phyloP scores from a whole-genome alignment of 2,797 vertebrate genomes.

The Cynopterus sphinx region DNA sequence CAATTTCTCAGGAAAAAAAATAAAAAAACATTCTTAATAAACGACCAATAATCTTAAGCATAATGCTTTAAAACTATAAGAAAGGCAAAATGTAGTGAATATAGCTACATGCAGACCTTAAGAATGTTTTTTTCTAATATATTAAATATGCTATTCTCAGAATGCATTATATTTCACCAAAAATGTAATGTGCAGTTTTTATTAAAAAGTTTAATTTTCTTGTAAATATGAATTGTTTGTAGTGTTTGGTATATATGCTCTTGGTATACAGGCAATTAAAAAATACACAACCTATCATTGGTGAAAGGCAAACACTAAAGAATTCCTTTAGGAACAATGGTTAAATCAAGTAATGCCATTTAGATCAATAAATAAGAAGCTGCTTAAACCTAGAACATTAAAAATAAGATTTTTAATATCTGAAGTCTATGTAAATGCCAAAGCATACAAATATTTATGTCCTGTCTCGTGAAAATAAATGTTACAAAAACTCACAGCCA shows the following conservation, averaged over 20 bases:
- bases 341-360: slow-evolving; percentile 70
- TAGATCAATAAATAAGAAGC: slow-evolving; percentile 76
- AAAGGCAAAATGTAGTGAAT: slow-evolving; percentile 80
- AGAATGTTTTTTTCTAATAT: slow-evolving; percentile 75
- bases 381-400: slow-evolving; percentile 71
- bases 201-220: slow-evolving; percentile 80
- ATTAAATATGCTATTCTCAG: slow-evolving; percentile 75
- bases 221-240: slow-evolving; percentile 71
- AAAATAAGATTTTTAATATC: slow-evolving; percentile 67
- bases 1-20: slow-evolving; percentile 75
- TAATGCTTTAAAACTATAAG: slow-evolving; percentile 81
- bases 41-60: slow-evolving; percentile 83
- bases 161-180: slow-evolving; percentile 71
- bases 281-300: slow-evolving; percentile 74
- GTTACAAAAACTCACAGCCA: slow-evolving; percentile 63
- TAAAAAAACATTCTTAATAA: slow-evolving; percentile 77
- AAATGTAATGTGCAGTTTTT: slow-evolving; percentile 76
- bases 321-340: slow-evolving; percentile 71
- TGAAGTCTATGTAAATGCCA: slow-evolving; percentile 79
- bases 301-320: slow-evolving; percentile 76
- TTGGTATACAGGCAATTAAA: slow-evolving; percentile 74
- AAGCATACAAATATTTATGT: slow-evolving; percentile 70
- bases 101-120: slow-evolving; percentile 83
- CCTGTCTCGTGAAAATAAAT: slow-evolving; percentile 53
- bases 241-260: slow-evolving; percentile 82